These are phyloP conservation scores for Pachycephus smyrnensis DNA, from an alignment of 2,888 invertebrate species.

Conservation along the genomic window DNA sequence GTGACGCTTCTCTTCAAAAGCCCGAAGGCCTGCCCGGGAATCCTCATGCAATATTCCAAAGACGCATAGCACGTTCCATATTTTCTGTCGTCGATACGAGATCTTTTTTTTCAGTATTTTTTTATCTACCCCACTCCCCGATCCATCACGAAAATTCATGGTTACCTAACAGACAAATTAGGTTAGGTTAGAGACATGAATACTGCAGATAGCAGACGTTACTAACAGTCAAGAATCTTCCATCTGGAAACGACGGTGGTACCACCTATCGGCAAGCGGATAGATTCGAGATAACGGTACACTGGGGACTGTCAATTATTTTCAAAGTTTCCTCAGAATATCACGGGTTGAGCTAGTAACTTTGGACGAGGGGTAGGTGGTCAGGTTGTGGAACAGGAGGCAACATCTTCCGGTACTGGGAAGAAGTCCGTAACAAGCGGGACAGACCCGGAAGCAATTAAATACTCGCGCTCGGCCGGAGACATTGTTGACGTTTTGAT, in stretches of 20 bases:
- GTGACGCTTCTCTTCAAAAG: not conserved
- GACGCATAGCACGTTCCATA: not conserved
- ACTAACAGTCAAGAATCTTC: not conserved
- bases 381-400: slow-evolving; percentile 17
- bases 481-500: slow-evolving; percentile 23
- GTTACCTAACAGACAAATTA: not conserved
- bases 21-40: not conserved
- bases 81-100: not conserved
- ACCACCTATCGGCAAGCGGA: not conserved
- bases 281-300: not conserved
- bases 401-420: slow-evolving; percentile 52
- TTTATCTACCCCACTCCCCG: not conserved
- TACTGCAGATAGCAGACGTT: not conserved
- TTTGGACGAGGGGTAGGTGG: not conserved
- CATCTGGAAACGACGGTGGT: not conserved
- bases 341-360: not conserved
- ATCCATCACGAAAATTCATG: not conserved
- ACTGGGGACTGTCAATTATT: slow-evolving; percentile 1
- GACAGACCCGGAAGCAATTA: slow-evolving; percentile 50
- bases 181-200: not conserved
- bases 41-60: slow-evolving; percentile 7
- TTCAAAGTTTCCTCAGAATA: slow-evolving; percentile 1
- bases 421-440: slow-evolving; percentile 60
- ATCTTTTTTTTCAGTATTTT: not conserved
- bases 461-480: slow-evolving; percentile 47